These are phyloP conservation scores for Beaufortia kweichowensis DNA, from an alignment of 2,113 vertebrate genomes.

Conservation along the genomic window DNA sequence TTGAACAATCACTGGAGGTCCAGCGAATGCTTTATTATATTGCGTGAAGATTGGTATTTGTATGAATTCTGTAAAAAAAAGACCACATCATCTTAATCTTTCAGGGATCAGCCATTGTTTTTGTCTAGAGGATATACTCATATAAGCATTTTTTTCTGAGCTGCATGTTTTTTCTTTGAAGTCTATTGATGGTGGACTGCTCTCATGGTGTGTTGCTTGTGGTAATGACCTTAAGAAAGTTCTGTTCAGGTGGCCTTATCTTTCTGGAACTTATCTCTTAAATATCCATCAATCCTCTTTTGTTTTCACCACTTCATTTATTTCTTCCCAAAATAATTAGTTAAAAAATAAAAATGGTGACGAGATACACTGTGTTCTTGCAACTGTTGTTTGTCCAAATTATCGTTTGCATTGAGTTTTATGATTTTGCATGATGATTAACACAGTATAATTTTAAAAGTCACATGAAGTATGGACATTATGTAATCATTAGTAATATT, in stretches of 20 bases:
- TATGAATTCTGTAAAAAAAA: not conserved
- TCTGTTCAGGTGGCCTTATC: not conserved
- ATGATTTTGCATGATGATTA: too few relatives aligned
- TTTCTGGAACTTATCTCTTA: not conserved
- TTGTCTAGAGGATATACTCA: conserved; percentile 6
- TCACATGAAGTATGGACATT: too few relatives aligned
- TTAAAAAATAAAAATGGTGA: too few relatives aligned
- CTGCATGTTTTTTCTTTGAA: conserved; percentile 24
- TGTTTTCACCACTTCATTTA: too few relatives aligned
- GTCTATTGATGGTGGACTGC: conserved; percentile 13
- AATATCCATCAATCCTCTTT: not conserved
- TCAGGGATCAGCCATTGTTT: not conserved
- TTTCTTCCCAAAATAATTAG: too few relatives aligned
- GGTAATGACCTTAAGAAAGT: not conserved
- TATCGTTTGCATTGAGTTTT: too few relatives aligned
- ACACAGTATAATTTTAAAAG: too few relatives aligned
- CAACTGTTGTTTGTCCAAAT: too few relatives aligned
- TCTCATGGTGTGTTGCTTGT: not conserved
- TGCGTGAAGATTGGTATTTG: not conserved
- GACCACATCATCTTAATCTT: not conserved
- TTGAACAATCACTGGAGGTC: not conserved
- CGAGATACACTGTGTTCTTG: too few relatives aligned
- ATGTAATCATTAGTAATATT: too few relatives aligned
- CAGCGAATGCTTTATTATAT: not conserved
- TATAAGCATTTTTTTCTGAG: conserved; percentile 16